Percentiles rank a stretch among this genome's conserved stretches.
These are phyloP conservation scores for Macaria liturata DNA, from an alignment of 2,888 invertebrate genomes.

Conservation along the genomic window DNA sequence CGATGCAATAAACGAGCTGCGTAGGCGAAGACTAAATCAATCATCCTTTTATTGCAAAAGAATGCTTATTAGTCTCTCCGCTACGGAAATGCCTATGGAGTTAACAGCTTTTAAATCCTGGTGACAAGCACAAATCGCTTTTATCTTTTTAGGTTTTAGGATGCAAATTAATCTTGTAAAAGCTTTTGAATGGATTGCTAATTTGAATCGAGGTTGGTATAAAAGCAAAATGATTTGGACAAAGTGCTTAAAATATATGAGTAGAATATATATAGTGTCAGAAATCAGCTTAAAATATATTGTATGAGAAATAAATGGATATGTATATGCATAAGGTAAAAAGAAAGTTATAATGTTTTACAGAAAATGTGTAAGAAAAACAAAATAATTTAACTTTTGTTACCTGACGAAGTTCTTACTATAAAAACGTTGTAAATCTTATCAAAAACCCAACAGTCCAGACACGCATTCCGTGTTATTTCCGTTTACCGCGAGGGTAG, in stretches of 20 bases:
- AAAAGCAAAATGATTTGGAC: too few species aligned
- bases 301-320: too few species aligned
- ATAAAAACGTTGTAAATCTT: neutral
- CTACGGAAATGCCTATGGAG: slow-evolving; percentile 15
- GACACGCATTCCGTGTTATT: slow-evolving; percentile 9
- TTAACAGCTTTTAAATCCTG: slow-evolving; percentile 6
- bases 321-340: too few species aligned
- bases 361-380: too few species aligned
- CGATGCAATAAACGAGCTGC: neutral
- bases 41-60: slow-evolving; percentile 32
- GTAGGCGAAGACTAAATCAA: slow-evolving; percentile 27
- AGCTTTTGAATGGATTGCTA: slow-evolving; percentile 7
- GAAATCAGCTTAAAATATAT: too few species aligned
- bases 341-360: too few species aligned
- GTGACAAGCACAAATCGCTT: slow-evolving; percentile 8
- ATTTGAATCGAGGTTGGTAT: too few species aligned
- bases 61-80: slow-evolving; percentile 5
- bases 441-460: slow-evolving; percentile 4
- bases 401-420: too few species aligned
- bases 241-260: too few species aligned
- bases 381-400: too few species aligned
- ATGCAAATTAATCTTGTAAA: slow-evolving; percentile 10
- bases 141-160: neutral
- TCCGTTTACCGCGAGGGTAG: slow-evolving; percentile 10
- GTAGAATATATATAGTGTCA: too few species aligned